These are phyloP conservation scores for Trisateles emortualis DNA, from an alignment of 2,888 invertebrate genomes.

Conservation along the genomic window DNA sequence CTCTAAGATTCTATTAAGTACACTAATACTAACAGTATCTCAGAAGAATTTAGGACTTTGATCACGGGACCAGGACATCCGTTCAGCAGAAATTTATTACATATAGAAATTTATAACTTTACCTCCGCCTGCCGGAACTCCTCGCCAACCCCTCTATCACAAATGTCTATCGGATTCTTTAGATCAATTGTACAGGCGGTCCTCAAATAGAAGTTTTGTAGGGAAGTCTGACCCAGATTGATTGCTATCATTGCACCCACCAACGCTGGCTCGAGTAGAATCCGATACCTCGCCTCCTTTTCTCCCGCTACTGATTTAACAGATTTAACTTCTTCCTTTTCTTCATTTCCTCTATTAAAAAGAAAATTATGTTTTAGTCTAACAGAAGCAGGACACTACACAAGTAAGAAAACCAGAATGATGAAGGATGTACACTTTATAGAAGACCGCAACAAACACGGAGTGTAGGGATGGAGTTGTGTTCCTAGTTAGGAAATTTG, in stretches of 20 bases:
- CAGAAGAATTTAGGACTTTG: too few species aligned
- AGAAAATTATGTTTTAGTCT: slow-evolving; percentile 33
- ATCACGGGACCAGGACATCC: too few species aligned
- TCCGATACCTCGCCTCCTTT: slow-evolving; percentile 64
- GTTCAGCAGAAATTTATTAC: background rate
- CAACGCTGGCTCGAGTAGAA: slow-evolving; percentile 90
- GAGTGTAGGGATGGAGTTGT: too few species aligned
- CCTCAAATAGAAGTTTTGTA: slow-evolving; percentile 91
- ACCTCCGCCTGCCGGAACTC: slow-evolving; percentile 75
- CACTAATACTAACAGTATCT: too few species aligned
- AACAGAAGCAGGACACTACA: too few species aligned
- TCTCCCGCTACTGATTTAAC: slow-evolving; percentile 21
- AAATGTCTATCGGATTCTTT: slow-evolving; percentile 87
- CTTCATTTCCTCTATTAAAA: slow-evolving; percentile 36
- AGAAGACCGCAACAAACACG: too few species aligned
- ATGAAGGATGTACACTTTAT: too few species aligned
- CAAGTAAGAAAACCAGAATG: too few species aligned
- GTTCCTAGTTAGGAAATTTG: too few species aligned
- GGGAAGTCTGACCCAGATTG: slow-evolving; percentile 88
- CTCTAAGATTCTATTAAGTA: too few species aligned
- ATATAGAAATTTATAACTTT: slow-evolving; percentile 26
- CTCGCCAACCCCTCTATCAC: slow-evolving; percentile 84
- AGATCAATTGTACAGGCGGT: slow-evolving; percentile 92
- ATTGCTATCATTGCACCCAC: slow-evolving; percentile 89
- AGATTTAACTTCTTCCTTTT: slow-evolving; percentile 44